Evolutionary conservation across 2,113 vertebrate species (phyloP), one percentile per base, ranked within the genome.

Genomic region (Camelus dromedarius): DNA sequence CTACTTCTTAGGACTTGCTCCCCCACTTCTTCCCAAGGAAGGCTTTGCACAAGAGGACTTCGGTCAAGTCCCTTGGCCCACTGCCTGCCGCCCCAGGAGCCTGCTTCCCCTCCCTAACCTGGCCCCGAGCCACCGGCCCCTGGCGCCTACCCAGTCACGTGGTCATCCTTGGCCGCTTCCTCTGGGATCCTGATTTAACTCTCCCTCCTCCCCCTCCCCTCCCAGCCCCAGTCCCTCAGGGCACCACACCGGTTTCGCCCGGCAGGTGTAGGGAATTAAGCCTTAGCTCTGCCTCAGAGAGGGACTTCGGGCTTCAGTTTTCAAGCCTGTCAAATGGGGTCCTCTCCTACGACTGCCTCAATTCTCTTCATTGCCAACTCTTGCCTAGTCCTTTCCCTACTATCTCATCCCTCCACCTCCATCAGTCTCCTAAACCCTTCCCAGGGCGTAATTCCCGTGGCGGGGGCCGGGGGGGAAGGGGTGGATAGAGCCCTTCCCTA

Each of bases 141-240:
- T 67, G 77, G 89, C 38, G 32, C 62, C 67, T 5, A 16, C 50
- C 77, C n/a, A 64, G 80, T 94, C 96, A 96, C 96, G 46, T 85
- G 95, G 66, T 60, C 67, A 58, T 69, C 91, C 81, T 56, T 75
- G 86, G 95, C 62, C 28, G 3, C 70, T 75, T 89, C 77, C 91
- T 64, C 15, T 18, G 9, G 89, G 50, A 82, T 89, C 96, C 58
- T 2, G 67, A 91, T 90, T 93, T 77, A 95, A 69, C 92, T 30
- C 30, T 46, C 42, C 13, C 64, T 54, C 54, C 38, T 15, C 24
- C 62, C 9, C 8, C 6, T 28, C 52, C 11, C 86, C 26, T 82
- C n/a, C 86, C 54, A 0, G 15, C 16, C 18, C 18, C 35, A 3
- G 64, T 67, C 56, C 48, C 46, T 48, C 11, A 5, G 77, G 70